Percentiles rank a stretch among this genome's conserved stretches.
These are phyloP conservation scores for Montipora foliosa DNA, from an alignment of 64 coral and sea anemone species.

Conservation along the genomic window DNA sequence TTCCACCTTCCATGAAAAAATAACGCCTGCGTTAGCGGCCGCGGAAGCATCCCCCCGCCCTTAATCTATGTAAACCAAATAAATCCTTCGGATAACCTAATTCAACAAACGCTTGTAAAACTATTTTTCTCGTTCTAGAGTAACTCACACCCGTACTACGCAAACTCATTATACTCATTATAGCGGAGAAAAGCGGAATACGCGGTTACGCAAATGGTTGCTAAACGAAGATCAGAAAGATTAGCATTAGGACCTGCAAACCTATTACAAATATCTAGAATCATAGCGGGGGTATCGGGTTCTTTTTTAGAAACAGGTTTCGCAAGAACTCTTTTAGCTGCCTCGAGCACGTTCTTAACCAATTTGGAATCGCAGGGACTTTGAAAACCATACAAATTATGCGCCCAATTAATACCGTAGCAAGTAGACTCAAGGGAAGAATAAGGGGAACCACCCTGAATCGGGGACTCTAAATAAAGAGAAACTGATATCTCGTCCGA, in stretches of 20 bases:
- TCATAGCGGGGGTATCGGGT: slow-evolving; percentile 31
- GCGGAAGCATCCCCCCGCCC: neutral
- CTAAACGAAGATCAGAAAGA: slow-evolving; percentile 36
- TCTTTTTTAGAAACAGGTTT: slow-evolving; percentile 57
- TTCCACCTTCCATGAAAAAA: neutral
- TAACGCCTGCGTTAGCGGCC: too few species aligned
- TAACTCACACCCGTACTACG: slow-evolving; percentile 29
- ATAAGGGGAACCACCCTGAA: slow-evolving; percentile 30
- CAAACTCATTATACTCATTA: slow-evolving; percentile 46
- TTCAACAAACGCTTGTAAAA: slow-evolving; percentile 39
- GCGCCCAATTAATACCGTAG: slow-evolving; percentile 71
- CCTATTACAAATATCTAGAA: slow-evolving; percentile 14
- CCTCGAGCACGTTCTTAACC: slow-evolving; percentile 48
- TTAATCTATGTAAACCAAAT: slow-evolving; percentile 30
- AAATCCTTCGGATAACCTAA: slow-evolving; percentile 32
- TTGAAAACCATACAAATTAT: slow-evolving; percentile 26
- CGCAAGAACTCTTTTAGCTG: slow-evolving; percentile 25
- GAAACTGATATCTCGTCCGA: slow-evolving; percentile 28
- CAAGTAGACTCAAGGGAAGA: slow-evolving; percentile 53
- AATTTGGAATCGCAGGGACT: slow-evolving; percentile 43
- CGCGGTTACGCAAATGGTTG: slow-evolving; percentile 39
- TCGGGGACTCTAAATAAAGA: slow-evolving; percentile 54
- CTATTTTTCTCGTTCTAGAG: slow-evolving; percentile 23
- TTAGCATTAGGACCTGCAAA: neutral
- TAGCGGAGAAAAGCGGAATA: slow-evolving; percentile 58